Conservation (phyloP, 92 coral and sea anemone genomes). For the Epizoanthus ramosus region DNA sequence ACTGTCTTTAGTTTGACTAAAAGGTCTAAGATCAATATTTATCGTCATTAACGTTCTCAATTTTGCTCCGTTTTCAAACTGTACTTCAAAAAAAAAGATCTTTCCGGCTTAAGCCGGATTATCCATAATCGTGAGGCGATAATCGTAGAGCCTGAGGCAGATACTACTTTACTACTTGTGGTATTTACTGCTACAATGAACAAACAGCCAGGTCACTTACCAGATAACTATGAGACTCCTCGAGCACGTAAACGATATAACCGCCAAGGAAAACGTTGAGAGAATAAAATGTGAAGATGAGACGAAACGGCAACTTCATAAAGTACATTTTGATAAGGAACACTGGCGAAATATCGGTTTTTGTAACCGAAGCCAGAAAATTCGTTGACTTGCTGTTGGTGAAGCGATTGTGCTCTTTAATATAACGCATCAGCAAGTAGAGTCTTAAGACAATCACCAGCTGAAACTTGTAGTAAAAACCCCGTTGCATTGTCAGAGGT, state of each 20-base stretch:
- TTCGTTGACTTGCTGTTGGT: conserved; percentile 86
- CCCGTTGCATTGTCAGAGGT: conserved; percentile 75
- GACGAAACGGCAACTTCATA: conserved; percentile 84
- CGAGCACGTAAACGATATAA: conserved; percentile 85
- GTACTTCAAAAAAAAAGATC: too few species aligned
- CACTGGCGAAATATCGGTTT: conserved; percentile 86
- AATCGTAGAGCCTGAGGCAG: neutral
- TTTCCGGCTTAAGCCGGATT: neutral
- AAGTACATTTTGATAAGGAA: conserved; percentile 89
- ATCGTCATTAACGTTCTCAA: too few species aligned
- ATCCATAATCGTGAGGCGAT: conserved; percentile 11
- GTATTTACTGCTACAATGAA: neutral
- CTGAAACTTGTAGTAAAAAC: conserved; percentile 77
- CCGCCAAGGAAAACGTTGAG: conserved; percentile 96
- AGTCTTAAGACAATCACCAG: conserved; percentile 84
- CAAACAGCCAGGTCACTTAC: conserved; percentile 67
- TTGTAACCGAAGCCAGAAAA: conserved; percentile 90
- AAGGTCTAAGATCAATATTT: too few species aligned
- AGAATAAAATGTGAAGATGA: conserved; percentile 80
- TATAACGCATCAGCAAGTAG: conserved; percentile 78
- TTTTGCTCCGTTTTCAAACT: too few species aligned
- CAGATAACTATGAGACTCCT: conserved; percentile 84
- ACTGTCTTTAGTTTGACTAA: too few species aligned
- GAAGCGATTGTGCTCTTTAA: conserved; percentile 87
- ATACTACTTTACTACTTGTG: neutral